These are phyloP conservation scores for Dynastes hyllus DNA, from an alignment of 2,888 invertebrate species.

Conservation along the genomic window DNA sequence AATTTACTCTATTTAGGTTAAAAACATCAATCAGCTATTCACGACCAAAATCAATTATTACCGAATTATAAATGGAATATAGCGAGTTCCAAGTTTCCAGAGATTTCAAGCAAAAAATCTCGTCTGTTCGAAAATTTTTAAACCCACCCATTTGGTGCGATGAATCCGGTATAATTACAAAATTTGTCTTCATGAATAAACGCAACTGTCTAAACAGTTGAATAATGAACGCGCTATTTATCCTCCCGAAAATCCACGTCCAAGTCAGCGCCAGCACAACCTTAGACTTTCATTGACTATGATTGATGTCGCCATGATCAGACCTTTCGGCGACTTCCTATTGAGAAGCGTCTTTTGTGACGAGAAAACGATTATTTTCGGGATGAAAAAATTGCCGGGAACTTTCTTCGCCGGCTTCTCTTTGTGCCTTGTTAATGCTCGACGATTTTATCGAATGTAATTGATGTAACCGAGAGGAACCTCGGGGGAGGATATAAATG, in stretches of 20 bases:
- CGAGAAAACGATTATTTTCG: slow-evolving; percentile 38
- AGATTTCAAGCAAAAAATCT: not conserved
- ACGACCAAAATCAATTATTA: no score
- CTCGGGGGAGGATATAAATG: slow-evolving; percentile 10
- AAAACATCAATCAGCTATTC: no score
- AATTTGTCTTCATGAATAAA: slow-evolving; percentile 36
- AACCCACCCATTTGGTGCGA: not conserved
- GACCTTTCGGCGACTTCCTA: slow-evolving; percentile 36
- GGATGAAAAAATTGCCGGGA: slow-evolving; percentile 19
- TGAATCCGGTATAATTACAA: slow-evolving; percentile 31
- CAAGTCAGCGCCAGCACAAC: not conserved
- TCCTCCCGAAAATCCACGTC: slow-evolving; percentile 1
- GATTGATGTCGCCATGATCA: slow-evolving; percentile 43
- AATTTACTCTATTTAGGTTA: no score
- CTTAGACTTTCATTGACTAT: slow-evolving; percentile 30
- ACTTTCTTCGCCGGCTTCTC: slow-evolving; percentile 23
- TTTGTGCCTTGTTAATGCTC: slow-evolving; percentile 27
- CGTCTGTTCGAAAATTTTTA: not conserved
- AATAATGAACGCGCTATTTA: slow-evolving; percentile 42
- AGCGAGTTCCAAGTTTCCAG: no score
- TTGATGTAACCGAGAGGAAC: slow-evolving; percentile 26
- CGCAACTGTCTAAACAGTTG: slow-evolving; percentile 24
- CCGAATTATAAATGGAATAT: no score
- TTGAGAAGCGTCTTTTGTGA: slow-evolving; percentile 33
- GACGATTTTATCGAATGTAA: slow-evolving; percentile 40